Conservation (phyloP, 1,140 invertebrate species). For the Coelopa frigida region DNA sequence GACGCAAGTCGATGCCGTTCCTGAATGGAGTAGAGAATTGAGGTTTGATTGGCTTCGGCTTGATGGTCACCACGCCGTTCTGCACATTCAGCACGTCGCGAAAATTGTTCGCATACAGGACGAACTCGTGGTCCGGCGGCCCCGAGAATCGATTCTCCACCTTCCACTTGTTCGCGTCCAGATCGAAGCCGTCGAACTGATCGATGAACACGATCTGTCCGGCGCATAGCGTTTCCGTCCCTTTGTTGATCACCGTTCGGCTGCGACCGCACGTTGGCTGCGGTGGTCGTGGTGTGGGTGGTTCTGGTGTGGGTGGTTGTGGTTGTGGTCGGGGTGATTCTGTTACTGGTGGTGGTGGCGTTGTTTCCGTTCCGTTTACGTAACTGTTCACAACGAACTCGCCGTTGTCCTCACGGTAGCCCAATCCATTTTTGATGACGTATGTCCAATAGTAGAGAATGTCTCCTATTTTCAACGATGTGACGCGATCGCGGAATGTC, state of each 20-base stretch:
- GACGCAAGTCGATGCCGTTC: slow-evolving; percentile 43
- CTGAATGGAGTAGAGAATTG: slow-evolving; percentile 32
- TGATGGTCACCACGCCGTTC: slow-evolving; percentile 52
- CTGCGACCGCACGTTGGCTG: background rate
- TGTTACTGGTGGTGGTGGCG: no score
- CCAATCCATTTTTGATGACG: slow-evolving; percentile 57
- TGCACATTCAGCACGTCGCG: slow-evolving; percentile 48
- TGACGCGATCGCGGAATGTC: slow-evolving; percentile 58
- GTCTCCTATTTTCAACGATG: slow-evolving; percentile 56
- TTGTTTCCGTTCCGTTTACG: slow-evolving; percentile 6
- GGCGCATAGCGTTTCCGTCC: slow-evolving; percentile 44
- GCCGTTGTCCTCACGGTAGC: slow-evolving; percentile 57
- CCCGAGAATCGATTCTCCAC: slow-evolving; percentile 41
- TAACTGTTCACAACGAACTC: slow-evolving; percentile 49
- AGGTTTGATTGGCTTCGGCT: slow-evolving; percentile 49
- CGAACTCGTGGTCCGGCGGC: slow-evolving; percentile 54
- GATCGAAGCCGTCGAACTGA: slow-evolving; percentile 40
- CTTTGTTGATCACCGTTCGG: no score
- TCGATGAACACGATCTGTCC: slow-evolving; percentile 51
- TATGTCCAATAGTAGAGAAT: slow-evolving; percentile 69
- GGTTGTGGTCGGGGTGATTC: no score
- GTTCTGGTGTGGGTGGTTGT: no score
- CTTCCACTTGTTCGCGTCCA: slow-evolving; percentile 39
- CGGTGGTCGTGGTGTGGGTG: background rate
- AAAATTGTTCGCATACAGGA: slow-evolving; percentile 54